phyloP scores from a whole-genome alignment of 1,140 invertebrate species.

The Rhynchophorus ferrugineus region DNA sequence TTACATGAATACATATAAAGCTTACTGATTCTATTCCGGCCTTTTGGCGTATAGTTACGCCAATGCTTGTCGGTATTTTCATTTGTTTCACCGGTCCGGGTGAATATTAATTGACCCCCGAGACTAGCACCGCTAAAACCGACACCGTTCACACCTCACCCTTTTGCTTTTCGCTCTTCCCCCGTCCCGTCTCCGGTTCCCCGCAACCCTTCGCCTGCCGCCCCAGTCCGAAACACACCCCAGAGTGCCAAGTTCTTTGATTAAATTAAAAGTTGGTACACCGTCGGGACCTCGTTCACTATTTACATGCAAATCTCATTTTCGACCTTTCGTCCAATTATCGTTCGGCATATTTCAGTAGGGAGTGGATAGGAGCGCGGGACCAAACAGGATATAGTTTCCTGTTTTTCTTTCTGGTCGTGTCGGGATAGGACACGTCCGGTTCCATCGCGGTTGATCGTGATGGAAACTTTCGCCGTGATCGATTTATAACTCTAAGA shows the following conservation, averaged over 20 bases:
- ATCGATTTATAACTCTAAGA: no score
- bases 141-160: constrained; percentile 39
- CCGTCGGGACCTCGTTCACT: constrained; percentile 27
- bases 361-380: no score
- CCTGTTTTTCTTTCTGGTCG: no score
- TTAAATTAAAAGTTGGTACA: constrained; percentile 42
- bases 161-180: constrained; percentile 16
- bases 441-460: no score
- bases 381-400: no score
- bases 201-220: constrained; percentile 1
- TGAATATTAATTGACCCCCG: constrained; percentile 37
- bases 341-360: no score
- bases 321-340: constrained; percentile 31
- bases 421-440: no score
- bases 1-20: not conserved
- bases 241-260: constrained; percentile 41
- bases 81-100: constrained; percentile 21
- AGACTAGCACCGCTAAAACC: constrained; percentile 36
- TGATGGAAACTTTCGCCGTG: no score
- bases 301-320: constrained; percentile 44
- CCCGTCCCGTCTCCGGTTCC: not conserved
- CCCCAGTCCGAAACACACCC: constrained; percentile 32
- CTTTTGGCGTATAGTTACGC: no score
- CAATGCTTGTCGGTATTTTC: constrained; percentile 8
- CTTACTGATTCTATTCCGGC: not conserved